A percentile compares a stretch with the other conserved stretches of the same genome.
Evolutionary conservation across 2,888 invertebrate species (phyloP).

Genomic region (Ernsta delagoae): DNA sequence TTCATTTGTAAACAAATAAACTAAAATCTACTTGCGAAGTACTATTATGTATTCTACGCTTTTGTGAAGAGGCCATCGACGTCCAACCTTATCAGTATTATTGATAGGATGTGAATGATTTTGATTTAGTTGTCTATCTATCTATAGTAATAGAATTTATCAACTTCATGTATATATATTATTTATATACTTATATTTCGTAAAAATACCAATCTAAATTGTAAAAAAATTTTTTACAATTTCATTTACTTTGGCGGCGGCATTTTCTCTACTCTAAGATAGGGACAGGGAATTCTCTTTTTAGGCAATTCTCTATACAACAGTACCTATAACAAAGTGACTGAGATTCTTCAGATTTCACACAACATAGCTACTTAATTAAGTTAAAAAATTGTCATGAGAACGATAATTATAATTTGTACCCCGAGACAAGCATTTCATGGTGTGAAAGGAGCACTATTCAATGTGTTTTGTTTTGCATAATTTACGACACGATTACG

Average conservation of each 20-base stretch:
- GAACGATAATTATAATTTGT: conserved; percentile 31
- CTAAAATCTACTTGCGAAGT: no score
- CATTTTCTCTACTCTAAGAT: no score
- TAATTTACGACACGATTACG: conserved; percentile 42
- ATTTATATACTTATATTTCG: no score
- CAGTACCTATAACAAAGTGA: background rate
- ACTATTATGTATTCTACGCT: background rate
- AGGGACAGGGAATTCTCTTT: no score
- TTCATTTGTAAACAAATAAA: no score
- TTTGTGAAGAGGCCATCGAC: background rate
- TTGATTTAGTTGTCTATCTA: conserved; percentile 6
- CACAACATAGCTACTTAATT: conserved; percentile 21
- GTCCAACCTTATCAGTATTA: conserved; percentile 9
- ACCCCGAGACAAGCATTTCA: conserved; percentile 40
- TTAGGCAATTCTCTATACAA: no score
- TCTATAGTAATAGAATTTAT: background rate
- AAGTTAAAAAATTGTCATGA: conserved; percentile 23
- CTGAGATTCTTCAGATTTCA: conserved; percentile 14
- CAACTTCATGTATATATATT: background rate
- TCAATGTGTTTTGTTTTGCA: conserved; percentile 39
- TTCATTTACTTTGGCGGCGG: no score
- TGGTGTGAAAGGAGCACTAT: conserved; percentile 40
- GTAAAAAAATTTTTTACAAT: no score
- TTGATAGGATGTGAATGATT: background rate
- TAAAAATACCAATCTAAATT: no score